Evolutionary conservation across 1,140 invertebrate genomes (phyloP).

Genomic region (Medauroidea extradentata): DNA sequence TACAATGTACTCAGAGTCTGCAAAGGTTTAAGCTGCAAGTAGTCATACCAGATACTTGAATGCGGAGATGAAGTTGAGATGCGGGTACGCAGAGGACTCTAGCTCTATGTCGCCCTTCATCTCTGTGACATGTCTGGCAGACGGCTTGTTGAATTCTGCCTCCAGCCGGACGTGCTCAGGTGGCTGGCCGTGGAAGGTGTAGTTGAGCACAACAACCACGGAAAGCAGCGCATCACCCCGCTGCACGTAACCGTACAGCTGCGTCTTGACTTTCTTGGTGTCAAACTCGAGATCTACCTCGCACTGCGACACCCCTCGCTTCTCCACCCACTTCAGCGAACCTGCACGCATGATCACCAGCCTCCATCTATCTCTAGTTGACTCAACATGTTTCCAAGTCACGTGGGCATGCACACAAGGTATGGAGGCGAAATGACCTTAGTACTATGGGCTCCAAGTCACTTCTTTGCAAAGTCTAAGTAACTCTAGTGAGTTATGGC

Average conservation of each 20-base stretch:
- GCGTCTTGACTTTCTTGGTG: constrained; percentile 61
- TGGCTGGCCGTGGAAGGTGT: constrained; percentile 60
- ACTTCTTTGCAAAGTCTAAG: too few relatives aligned
- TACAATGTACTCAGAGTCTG: too few relatives aligned
- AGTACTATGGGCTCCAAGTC: too few relatives aligned
- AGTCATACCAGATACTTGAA: constrained; percentile 57
- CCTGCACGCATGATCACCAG: too few relatives aligned
- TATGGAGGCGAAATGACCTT: too few relatives aligned
- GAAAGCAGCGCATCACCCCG: constrained; percentile 47
- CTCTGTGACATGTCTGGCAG: constrained; percentile 44
- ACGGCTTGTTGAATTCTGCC: constrained; percentile 57
- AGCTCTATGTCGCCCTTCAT: constrained; percentile 56
- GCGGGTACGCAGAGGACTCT: constrained; percentile 67
- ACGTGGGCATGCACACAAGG: too few relatives aligned
- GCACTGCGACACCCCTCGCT: constrained; percentile 64
- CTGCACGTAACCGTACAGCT: constrained; percentile 62
- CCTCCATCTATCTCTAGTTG: too few relatives aligned
- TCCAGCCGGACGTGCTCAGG: constrained; percentile 64
- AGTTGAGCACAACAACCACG: constrained; percentile 58
- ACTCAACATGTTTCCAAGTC: too few relatives aligned
- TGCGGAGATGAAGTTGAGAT: constrained; percentile 65
- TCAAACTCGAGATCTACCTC: constrained; percentile 63
- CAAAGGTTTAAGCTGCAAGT: too few relatives aligned
- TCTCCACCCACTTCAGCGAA: constrained; percentile 50
- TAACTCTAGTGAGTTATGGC: too few relatives aligned